These are phyloP conservation scores for Oryzias melastigma DNA, from an alignment of 2,113 vertebrate genomes.

Conservation along the genomic window DNA sequence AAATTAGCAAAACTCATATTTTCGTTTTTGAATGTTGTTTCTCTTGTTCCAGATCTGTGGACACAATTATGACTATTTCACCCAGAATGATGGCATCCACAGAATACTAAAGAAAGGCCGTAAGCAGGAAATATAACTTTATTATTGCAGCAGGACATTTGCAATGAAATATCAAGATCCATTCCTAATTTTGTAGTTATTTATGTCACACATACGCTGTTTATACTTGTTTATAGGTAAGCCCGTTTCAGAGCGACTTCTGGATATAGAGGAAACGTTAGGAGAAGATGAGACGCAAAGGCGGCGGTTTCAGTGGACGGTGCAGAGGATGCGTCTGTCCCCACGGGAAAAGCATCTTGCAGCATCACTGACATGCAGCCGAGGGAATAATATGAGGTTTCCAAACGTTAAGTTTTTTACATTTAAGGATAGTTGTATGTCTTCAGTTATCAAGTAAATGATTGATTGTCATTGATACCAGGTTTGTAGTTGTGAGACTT, in stretches of 20 bases:
- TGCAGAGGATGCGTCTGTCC: slow-evolving; percentile 89
- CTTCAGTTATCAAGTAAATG: not conserved
- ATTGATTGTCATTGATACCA: slow-evolving; percentile 23
- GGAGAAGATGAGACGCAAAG: slow-evolving; percentile 9
- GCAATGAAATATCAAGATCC: too few species aligned
- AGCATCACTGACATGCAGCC: slow-evolving; percentile 76
- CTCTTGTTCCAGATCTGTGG: slow-evolving; percentile 78
- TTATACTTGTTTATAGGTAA: slow-evolving; percentile 44
- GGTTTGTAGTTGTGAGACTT: slow-evolving; percentile 79
- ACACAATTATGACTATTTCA: slow-evolving; percentile 82
- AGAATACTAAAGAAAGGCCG: slow-evolving; percentile 67
- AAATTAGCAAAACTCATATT: not conserved
- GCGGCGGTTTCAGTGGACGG: slow-evolving; percentile 43
- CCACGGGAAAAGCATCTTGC: slow-evolving; percentile 84
- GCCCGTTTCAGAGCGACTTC: slow-evolving; percentile 53
- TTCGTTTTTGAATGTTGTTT: not conserved
- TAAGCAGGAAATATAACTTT: slow-evolving; percentile 54
- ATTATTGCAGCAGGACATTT: too few species aligned
- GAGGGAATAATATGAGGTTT: slow-evolving; percentile 78
- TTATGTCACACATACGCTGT: not conserved
- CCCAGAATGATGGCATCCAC: slow-evolving; percentile 84
- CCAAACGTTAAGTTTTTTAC: not conserved
- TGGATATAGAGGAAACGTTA: slow-evolving; percentile 45
- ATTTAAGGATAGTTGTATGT: not conserved
- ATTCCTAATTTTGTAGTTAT: too few species aligned